Base-by-base conservation (phyloP, 2,113 vertebrate species). In the Pituophis catenifer region DNA sequence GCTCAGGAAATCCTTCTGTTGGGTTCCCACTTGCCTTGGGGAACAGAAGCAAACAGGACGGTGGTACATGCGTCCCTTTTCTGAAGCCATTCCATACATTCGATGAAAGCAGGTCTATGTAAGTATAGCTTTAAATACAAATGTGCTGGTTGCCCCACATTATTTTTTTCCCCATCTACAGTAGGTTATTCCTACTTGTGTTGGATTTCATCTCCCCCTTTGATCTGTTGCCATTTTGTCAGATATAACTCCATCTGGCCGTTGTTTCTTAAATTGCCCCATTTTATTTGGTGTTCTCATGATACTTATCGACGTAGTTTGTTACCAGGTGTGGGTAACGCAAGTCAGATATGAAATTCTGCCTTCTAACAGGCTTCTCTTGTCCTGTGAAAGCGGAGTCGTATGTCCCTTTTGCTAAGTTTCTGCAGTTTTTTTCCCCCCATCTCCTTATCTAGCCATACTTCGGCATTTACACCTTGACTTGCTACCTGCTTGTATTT, bases 271-370 rank as follows among this genome's bases (percentile, higher is more conserved):
- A 57, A 91, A 91, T 55, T 88, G 92, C 90, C 50, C 86, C 58
- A 88, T 88, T 93, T 91, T 91, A 91, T 88, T 91, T 75, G 86
- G 89, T 91, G 90, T 88, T 93, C 93, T 91, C 93, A 93, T 88
- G 90, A 91, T 91, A 70, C 92, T 93, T 91, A 93, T 93, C 93
- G 1, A 75, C 5, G 13, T 58, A 55, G 93, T 91, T 91, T 93
- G 93, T 91, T 93, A 88, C 90, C 90, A 88, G 90, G 86, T 91
- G 86, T 91, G 81, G 93, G 59, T 58, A 53, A 89, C 92, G 11
- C 52, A 93, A 70, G 89, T 6, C 85, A 87, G 92, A 90, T 90
- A 88, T n/a, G 58, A 86, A 48, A 93, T 91, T 81, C 86, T 86
- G 90, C 62, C 90, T 81, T 12, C 26, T 23, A 88, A 91, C 85